These are phyloP conservation scores for Synanthedon vespiformis DNA, from an alignment of 2,888 invertebrate genomes.

Conservation along the genomic window DNA sequence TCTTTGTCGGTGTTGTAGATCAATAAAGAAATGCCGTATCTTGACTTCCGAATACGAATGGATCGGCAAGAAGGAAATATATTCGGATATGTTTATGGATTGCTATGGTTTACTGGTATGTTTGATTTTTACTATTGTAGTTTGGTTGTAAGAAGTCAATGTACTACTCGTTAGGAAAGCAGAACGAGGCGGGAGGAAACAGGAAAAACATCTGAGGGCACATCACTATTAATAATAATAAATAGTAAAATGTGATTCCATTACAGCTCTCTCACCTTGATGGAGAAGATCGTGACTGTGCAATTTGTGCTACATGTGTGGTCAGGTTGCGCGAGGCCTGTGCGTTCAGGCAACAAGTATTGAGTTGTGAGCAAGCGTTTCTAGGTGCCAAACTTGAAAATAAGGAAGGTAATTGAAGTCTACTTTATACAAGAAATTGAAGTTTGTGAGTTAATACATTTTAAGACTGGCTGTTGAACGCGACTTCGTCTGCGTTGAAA, in stretches of 20 bases:
- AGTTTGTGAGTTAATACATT: too few relatives aligned
- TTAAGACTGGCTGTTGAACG: too few relatives aligned
- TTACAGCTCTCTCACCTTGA: conserved; percentile 39
- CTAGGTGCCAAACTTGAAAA: conserved; percentile 25
- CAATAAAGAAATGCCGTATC: conserved; percentile 56
- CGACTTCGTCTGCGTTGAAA: too few relatives aligned
- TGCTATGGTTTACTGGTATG: conserved; percentile 56
- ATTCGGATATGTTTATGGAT: conserved; percentile 60
- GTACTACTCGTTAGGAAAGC: too few relatives aligned
- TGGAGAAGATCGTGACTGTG: conserved; percentile 28
- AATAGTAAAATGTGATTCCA: neutral
- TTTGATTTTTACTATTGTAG: conserved; percentile 3
- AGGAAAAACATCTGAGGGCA: too few relatives aligned
- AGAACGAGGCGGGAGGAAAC: too few relatives aligned
- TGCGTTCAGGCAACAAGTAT: conserved; percentile 41
- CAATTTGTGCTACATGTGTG: conserved; percentile 54
- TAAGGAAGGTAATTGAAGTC: conserved; percentile 23
- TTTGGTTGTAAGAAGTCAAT: neutral
- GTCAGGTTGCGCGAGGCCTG: conserved; percentile 35
- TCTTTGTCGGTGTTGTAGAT: conserved; percentile 52
- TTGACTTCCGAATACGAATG: conserved; percentile 48
- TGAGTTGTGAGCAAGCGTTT: conserved; percentile 43
- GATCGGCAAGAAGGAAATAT: conserved; percentile 45
- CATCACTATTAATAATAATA: too few relatives aligned
- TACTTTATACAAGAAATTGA: neutral